These are phyloP conservation scores for Loriculus beryllinus DNA, from an alignment of 2,797 vertebrate species.

Conservation along the genomic window DNA sequence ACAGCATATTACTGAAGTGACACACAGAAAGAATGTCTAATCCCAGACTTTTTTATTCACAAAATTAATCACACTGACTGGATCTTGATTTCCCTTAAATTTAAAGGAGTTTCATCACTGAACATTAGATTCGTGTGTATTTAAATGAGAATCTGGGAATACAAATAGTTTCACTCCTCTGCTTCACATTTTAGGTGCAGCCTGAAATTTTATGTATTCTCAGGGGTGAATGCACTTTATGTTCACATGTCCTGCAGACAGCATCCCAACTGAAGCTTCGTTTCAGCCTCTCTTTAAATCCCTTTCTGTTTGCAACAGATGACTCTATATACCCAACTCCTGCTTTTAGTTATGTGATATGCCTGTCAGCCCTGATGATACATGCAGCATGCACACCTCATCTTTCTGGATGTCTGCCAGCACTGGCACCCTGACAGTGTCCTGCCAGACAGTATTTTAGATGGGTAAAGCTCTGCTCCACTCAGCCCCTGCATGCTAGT, in stretches of 20 bases:
- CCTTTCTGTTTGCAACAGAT: not conserved
- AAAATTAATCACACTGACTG: constrained; percentile 41
- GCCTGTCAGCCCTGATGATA: not conserved
- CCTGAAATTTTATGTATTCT: not conserved
- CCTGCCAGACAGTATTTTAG: not conserved
- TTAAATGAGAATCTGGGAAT: constrained; percentile 1
- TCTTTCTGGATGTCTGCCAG: not conserved
- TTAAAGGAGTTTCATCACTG: constrained; percentile 25
- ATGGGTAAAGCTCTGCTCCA: not conserved
- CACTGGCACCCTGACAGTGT: not conserved
- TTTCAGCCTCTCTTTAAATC: not conserved
- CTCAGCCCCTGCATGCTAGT: too few relatives aligned
- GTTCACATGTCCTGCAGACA: not conserved
- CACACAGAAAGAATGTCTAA: constrained; percentile 42
- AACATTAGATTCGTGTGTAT: not conserved
- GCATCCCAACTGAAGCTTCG: not conserved
- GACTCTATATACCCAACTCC: not conserved
- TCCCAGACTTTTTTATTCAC: constrained; percentile 33
- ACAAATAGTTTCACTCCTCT: not conserved
- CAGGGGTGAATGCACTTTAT: not conserved
- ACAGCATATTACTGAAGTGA: constrained; percentile 32
- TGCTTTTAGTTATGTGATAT: accelerated
- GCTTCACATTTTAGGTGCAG: not conserved
- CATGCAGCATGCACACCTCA: accelerated
- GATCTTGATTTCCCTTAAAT: constrained; percentile 35